Evolutionary conservation across 2,113 vertebrate species (phyloP), one percentile per base, ranked within the genome.

Genomic region (Nematolebias whitei): DNA sequence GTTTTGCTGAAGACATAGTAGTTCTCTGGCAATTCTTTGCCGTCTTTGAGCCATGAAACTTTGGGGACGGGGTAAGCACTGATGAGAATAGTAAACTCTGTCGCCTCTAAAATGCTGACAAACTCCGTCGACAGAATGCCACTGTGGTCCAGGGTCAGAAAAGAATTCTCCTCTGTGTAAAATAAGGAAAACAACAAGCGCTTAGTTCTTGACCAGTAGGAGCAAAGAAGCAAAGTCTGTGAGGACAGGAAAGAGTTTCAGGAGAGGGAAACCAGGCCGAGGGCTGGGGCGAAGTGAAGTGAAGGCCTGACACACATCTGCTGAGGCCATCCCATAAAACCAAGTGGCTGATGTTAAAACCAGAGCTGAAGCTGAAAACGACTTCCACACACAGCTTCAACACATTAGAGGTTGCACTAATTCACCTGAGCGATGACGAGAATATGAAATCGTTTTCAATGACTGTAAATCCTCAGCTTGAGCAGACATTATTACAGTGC

Each of bases 1-100:
- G 93, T 92, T 11, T 89, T 93, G 4, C 91, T 93, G 55, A 90
- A 91, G 85, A 95, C 85, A 0, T 93, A 97, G 71, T 94, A 93
- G 77, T 90, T 95, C 75, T 93, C 93, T 1, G 90, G 87, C 47
- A 98, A 61, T 5, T 85, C 89, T 68, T 88, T 71, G 0, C 91
- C 94, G 41, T 98, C 93, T 79, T 96, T 98, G 65, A 93, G 78
- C 98, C 98, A 99, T 18, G 73, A 87, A 66, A 98, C 91, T 85
- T 88, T 94, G 63, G 98, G 98, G 15, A 89, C 59, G 0, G 95
- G 95, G 63, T 96, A 93, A 20, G 95, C 95, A 24, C 93, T 66
- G 18, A 98, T 94, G 15, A 94, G 89, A 26, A 98, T 93, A 0
- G 93, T 93, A 48, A 96, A 97, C 81, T 95, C 93, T 9, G 93